phyloP scores from a whole-genome alignment of 92 coral and sea anemone species.

The Virgularia gustaviana region DNA sequence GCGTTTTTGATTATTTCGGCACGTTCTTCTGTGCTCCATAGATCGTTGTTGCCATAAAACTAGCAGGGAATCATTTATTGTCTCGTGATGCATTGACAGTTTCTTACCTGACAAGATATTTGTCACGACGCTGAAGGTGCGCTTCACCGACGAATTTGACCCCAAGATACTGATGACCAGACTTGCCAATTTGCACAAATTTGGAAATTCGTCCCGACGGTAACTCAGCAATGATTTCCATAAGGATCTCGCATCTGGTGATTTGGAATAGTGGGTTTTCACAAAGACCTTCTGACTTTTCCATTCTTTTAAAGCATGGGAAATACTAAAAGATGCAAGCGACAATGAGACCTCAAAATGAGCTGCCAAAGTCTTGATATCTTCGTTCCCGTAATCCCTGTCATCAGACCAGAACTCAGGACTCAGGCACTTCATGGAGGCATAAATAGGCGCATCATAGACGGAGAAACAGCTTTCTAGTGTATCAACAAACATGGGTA shows the following conservation, averaged over 20 bases:
- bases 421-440: conserved; percentile 19
- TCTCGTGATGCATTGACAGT: not conserved
- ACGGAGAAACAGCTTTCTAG: conserved; percentile 30
- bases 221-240: conserved; percentile 43
- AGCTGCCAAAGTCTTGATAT: conserved; percentile 34
- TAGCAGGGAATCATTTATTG: not conserved
- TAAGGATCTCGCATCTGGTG: conserved; percentile 41
- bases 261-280: conserved; percentile 40
- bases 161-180: conserved; percentile 15
- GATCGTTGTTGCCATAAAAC: not conserved
- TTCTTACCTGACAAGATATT: not conserved
- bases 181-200: conserved; percentile 26
- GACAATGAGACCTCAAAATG: conserved; percentile 39
- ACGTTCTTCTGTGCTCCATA: not conserved
- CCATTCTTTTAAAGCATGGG: conserved; percentile 46
- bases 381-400: conserved; percentile 18
- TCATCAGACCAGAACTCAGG: conserved; percentile 34
- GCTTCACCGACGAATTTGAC: not conserved
- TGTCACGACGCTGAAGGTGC: not conserved
- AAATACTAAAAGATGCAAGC: conserved; percentile 37
- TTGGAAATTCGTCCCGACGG: conserved; percentile 44
- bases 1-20: not conserved
- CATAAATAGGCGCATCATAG: conserved; percentile 41
- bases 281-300: conserved; percentile 31
- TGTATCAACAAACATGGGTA: conserved; percentile 24